phyloP scores from a whole-genome alignment of 2,888 invertebrate genomes.

The Apodemia duryi region DNA sequence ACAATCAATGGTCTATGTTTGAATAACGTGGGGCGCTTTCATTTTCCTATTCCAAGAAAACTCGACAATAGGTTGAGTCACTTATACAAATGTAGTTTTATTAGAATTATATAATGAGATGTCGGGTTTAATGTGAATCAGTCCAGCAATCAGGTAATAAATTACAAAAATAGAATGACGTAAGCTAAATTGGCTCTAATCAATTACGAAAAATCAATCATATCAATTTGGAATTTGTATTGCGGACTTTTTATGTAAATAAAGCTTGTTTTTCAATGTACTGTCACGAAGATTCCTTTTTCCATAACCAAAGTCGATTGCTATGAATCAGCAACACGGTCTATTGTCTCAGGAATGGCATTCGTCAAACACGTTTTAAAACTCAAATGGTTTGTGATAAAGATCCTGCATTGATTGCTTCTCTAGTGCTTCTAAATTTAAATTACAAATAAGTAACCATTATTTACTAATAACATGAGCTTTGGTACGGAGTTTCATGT shows the following conservation, averaged over 20 bases:
- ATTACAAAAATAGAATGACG: slow-evolving; percentile 41
- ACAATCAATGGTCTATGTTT: slow-evolving; percentile 67
- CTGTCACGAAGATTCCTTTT: slow-evolving; percentile 2
- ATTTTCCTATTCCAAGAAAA: slow-evolving; percentile 73
- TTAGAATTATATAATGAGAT: slow-evolving; percentile 63
- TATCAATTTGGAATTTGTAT: slow-evolving; percentile 15
- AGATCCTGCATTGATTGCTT: slow-evolving; percentile 4
- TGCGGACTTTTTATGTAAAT: slow-evolving; percentile 23
- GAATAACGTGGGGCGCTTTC: slow-evolving; percentile 67
- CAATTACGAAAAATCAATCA: slow-evolving; percentile 27
- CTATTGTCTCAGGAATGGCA: slow-evolving; percentile 49
- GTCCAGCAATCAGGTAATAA: slow-evolving; percentile 59
- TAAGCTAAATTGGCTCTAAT: slow-evolving; percentile 29
- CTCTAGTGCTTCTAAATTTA: background rate
- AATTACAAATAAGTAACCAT: background rate
- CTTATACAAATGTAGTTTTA: slow-evolving; percentile 51
- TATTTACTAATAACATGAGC: background rate
- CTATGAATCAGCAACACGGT: slow-evolving; percentile 47
- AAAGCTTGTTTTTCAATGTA: slow-evolving; percentile 13
- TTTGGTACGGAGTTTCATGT: background rate
- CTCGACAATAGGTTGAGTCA: slow-evolving; percentile 61
- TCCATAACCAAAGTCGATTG: slow-evolving; percentile 39
- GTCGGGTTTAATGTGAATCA: slow-evolving; percentile 45
- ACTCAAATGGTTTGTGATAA: slow-evolving; percentile 24
- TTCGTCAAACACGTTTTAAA: slow-evolving; percentile 31